Conservation (phyloP, 2,797 vertebrate genomes). For the Aulostomus chinensis region DNA sequence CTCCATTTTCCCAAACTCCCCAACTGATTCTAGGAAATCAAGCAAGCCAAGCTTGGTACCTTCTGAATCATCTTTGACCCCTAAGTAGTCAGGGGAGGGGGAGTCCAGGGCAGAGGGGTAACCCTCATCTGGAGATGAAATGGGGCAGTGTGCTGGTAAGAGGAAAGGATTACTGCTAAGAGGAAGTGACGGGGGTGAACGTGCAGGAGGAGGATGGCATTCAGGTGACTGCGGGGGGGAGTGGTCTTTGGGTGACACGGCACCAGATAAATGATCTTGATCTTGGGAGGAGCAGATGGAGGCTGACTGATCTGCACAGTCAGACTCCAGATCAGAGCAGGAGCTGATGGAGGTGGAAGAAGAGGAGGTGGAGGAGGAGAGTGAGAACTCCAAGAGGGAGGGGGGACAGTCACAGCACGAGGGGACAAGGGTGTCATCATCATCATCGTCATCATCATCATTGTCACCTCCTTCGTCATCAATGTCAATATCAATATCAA, state of each 20-base stretch:
- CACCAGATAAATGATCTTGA: constrained; percentile 48
- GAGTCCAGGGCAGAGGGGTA: constrained; percentile 81
- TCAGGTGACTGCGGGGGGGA: constrained; percentile 55
- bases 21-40: constrained; percentile 81
- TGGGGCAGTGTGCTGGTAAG: constrained; percentile 36
- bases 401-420: constrained; percentile 80
- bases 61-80: constrained; percentile 69
- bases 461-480: constrained; percentile 59
- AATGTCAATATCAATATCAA: constrained; percentile 67
- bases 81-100: constrained; percentile 76
- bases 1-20: constrained; percentile 84
- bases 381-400: constrained; percentile 81
- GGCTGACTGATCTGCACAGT: constrained; percentile 77
- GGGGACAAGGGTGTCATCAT: constrained; percentile 83
- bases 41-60: constrained; percentile 76
- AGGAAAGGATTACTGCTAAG: constrained; percentile 61
- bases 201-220: constrained; percentile 50
- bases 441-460: constrained; percentile 75
- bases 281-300: constrained; percentile 70
- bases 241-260: constrained; percentile 44
- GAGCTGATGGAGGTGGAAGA: constrained; percentile 94
- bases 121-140: constrained; percentile 82
- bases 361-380: constrained; percentile 84
- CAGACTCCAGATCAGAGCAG: constrained; percentile 93
- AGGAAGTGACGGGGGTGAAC: constrained; percentile 64